Evolutionary conservation across 2,888 invertebrate genomes (phyloP), one percentile per base, ranked within the genome.

Genomic region (Clostera curtula): DNA sequence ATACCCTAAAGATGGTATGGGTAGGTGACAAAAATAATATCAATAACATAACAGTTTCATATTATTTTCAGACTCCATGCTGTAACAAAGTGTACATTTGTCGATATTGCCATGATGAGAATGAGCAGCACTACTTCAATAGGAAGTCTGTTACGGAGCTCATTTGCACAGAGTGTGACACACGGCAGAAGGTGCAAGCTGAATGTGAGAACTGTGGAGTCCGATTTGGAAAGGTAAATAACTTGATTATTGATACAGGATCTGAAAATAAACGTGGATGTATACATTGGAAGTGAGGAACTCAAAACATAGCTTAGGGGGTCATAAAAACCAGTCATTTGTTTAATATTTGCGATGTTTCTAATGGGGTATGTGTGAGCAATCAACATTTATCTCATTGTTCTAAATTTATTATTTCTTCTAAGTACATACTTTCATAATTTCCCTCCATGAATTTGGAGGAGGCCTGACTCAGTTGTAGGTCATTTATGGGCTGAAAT

Each of bases 61-160:
- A 24, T 52, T 14, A 5, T 40, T 80, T 86, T 10, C 77, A 96
- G 95, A 92, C 95, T 10, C 95, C 95, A 27, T 95, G 95, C 65
- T 96, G 96, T 74, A 90, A 91, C 56, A 94, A 94, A 72, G 88
- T 93, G 5, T 96, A 95, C 69, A 90, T 91, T 36, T 96, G 96
- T 62, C 88, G 96, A 14, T 93, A 95, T 64, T 96, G 96, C 56
- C 96, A 96, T 50, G 95, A 96, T 69, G 95, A 95, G 56, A 90
- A 75, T 17, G 95, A 95, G 61, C 86, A 89, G 36, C 96, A 96
- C 65, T 89, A 90, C 39, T 89, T 96, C 43, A 92, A 95, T 69
- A 86, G 96, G 31, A 93, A 93, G 63, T 89, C 91, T 24, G 91
- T 96, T 3, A 90, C 90, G 0, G 92, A 94, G 73, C 83, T 96